Evolutionary conservation across 2,113 vertebrate genomes (phyloP).

Genomic region (Nerophis lumbriciformis): DNA sequence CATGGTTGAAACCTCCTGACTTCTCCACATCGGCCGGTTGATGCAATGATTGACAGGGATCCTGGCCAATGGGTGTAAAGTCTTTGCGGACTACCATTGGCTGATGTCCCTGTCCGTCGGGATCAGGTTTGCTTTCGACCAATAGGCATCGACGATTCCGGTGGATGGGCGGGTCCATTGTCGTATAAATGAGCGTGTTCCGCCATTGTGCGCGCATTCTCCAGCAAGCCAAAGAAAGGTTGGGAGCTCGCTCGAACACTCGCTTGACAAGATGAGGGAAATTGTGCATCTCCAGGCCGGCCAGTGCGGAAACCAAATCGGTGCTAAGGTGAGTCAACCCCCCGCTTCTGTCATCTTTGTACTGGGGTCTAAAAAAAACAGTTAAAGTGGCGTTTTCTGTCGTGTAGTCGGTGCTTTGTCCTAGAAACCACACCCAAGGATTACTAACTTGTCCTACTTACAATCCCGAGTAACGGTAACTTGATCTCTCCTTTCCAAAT

Average conservation of each 20-base stretch:
- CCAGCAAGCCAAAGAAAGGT: not conserved
- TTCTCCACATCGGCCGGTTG: not conserved
- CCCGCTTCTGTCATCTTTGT: not conserved
- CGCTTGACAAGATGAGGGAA: slow-evolving; percentile 53
- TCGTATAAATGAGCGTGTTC: slow-evolving; percentile 15
- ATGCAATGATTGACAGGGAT: not conserved
- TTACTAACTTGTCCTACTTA: slow-evolving; percentile 7
- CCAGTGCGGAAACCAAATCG: slow-evolving; percentile 94
- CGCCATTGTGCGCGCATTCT: slow-evolving; percentile 1
- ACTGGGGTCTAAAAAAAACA: not conserved
- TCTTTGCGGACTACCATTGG: not conserved
- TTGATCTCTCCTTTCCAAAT: no score
- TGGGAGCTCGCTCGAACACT: not conserved
- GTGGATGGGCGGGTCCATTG: slow-evolving; percentile 9
- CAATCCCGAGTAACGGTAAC: not conserved
- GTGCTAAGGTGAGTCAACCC: slow-evolving; percentile 80
- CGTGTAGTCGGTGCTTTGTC: slow-evolving; percentile 36
- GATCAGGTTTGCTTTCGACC: slow-evolving; percentile 16
- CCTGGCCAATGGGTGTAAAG: slow-evolving; percentile 41
- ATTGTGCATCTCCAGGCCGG: slow-evolving; percentile 95
- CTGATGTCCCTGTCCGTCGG: not conserved
- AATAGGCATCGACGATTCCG: slow-evolving; percentile 26
- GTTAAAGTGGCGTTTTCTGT: not conserved
- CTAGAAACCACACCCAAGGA: slow-evolving; percentile 54
- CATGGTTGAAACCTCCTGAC: slow-evolving; percentile 6